Conservation (phyloP, 2,797 vertebrate species). For the Fratercula arctica region DNA sequence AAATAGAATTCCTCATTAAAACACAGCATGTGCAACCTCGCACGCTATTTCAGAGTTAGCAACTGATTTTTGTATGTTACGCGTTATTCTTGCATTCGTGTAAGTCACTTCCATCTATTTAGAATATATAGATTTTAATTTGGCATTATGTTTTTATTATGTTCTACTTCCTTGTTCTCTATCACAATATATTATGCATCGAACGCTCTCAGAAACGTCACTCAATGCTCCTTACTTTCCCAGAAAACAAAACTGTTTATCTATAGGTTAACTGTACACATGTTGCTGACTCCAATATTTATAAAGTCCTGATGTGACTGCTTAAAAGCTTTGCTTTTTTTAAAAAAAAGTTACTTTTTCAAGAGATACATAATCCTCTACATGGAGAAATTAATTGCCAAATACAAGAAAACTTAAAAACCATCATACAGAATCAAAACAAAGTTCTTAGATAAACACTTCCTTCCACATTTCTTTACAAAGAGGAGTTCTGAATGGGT, state of each 20-base stretch:
- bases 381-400: neutral
- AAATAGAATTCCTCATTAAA: neutral
- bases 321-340: neutral
- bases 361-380: neutral
- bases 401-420: neutral
- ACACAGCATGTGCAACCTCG: neutral
- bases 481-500: neutral
- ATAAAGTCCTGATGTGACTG: neutral
- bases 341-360: rapidly evolving
- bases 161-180: neutral
- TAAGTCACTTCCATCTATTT: neutral
- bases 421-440: neutral
- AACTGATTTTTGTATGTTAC: neutral
- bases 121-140: neutral
- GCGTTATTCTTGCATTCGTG: neutral
- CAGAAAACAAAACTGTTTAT: neutral
- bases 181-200: neutral
- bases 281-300: neutral
- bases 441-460: neutral
- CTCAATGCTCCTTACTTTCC: neutral
- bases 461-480: neutral
- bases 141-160: neutral
- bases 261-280: neutral
- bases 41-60: neutral
- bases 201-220: neutral